Base-by-base conservation (phyloP, 2,888 invertebrate genomes). In the Himalopsyche tibetana region DNA sequence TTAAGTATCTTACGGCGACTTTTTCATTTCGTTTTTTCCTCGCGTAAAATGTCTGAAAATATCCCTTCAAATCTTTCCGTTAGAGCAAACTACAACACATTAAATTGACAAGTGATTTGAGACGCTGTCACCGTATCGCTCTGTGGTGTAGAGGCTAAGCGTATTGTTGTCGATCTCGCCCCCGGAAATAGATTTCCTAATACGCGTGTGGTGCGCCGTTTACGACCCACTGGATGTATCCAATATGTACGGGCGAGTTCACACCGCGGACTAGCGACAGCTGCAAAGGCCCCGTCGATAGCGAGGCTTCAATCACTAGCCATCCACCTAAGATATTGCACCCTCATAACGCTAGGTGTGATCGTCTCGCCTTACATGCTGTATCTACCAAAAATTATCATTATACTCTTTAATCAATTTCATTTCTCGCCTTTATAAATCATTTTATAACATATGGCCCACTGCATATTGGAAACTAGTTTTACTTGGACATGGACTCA, bases 211-310 rank as follows among this genome's bases (percentile, higher is more conserved):
- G 63, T 45, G 85, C 82, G 82, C 56, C 82, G 82, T 86, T 86
- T 84, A 84, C 86, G 86, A 82, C 17, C 84, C 84, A 74, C 38
- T 87, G 87, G 82, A 79, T 84, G 85, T 84, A 51, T 80, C 85
- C 85, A 87, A 87, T 87, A 85, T 87, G 85, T 82, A 80, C 83
- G 81, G 83, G 51, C 80, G 87, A 84, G 69, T 87, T 82, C 84
- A 40, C 85, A 63, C 84, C 51, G 74, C 81, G 80, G 40, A 42
- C 82, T 38, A 79, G 81, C 28, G 82, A 82, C 86, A 80, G 82
- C 82, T 84, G 86, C 69, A 42, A 63, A 69, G 84, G 42, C 83
- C 38, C 40, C 55, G 40, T 80, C 85, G 85, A 87, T 85, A 87
- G 85, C 83, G 80, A 63, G 63, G 86, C 84, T 85, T 87, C 87